Evolutionary conservation across 2,797 vertebrate genomes (phyloP).

Genomic region (Lepilemur septentrionalis): DNA sequence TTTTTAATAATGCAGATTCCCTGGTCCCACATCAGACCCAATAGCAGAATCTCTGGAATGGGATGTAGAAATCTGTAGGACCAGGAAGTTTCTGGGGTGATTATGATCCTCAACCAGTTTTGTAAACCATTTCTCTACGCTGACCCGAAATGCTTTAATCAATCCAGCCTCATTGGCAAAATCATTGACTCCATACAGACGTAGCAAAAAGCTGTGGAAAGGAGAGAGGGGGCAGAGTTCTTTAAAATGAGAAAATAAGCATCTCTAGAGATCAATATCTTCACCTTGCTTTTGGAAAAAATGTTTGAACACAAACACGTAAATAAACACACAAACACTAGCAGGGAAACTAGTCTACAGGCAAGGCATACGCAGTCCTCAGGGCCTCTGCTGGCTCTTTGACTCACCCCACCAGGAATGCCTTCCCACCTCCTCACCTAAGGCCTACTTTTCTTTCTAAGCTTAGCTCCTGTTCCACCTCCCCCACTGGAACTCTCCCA

Average conservation of each 20-base stretch:
- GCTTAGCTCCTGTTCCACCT: background rate
- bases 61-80: background rate
- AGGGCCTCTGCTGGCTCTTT: background rate
- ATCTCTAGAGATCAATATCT: background rate
- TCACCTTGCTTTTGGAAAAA: background rate
- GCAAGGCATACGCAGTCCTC: background rate
- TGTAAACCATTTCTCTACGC: background rate
- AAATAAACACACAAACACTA: background rate
- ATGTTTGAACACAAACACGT: background rate
- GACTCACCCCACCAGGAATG: background rate
- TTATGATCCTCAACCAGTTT: background rate
- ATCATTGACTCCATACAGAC: background rate
- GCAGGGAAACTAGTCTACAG: background rate
- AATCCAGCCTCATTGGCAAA: background rate
- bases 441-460: constrained; percentile 41
- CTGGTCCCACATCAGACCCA: background rate
- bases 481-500: background rate
- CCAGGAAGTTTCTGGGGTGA: background rate
- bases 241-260: constrained; percentile 25
- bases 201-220: background rate
- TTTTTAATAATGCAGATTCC: background rate
- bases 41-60: background rate
- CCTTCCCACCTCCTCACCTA: background rate
- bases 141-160: background rate
- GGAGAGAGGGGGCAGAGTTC: background rate